These are phyloP conservation scores for Agrochola litura DNA, from an alignment of 2,888 invertebrate genomes.

Conservation along the genomic window DNA sequence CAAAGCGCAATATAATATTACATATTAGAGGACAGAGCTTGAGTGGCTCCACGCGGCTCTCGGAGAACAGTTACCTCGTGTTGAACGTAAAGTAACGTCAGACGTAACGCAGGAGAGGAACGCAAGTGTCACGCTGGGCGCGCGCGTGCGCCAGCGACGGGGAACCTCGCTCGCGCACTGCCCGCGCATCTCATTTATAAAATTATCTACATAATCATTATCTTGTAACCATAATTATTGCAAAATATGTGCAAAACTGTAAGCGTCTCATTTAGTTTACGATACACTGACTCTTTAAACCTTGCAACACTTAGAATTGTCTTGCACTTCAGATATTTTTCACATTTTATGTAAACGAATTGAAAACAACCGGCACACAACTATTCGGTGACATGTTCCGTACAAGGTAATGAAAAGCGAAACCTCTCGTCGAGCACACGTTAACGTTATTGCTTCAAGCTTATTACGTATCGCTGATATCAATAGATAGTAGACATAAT, in stretches of 20 bases:
- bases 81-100: conserved; percentile 61
- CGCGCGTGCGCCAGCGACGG: conserved; percentile 72
- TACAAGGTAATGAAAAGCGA: conserved; percentile 83
- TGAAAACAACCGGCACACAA: conserved; percentile 88
- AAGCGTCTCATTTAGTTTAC: conserved; percentile 88
- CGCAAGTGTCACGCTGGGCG: conserved; percentile 58
- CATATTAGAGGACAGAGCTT: conserved; percentile 73
- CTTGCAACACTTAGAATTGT: conserved; percentile 86
- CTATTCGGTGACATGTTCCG: conserved; percentile 85
- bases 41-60: conserved; percentile 73
- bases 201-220: conserved; percentile 85
- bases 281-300: conserved; percentile 87
- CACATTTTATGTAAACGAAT: conserved; percentile 83
- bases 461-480: conserved; percentile 85
- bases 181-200: conserved; percentile 75
- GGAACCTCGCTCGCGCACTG: conserved; percentile 79
- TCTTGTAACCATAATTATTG: conserved; percentile 86
- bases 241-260: conserved; percentile 90
- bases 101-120: conserved; percentile 65
- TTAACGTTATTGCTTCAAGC: conserved; percentile 88
- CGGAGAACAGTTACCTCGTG: conserved; percentile 56
- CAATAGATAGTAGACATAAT: conserved; percentile 80
- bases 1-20: conserved; percentile 78
- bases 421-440: conserved; percentile 85
- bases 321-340: conserved; percentile 82